Conservation (phyloP, 2,797 vertebrate species). For the Molossus molossus region DNA sequence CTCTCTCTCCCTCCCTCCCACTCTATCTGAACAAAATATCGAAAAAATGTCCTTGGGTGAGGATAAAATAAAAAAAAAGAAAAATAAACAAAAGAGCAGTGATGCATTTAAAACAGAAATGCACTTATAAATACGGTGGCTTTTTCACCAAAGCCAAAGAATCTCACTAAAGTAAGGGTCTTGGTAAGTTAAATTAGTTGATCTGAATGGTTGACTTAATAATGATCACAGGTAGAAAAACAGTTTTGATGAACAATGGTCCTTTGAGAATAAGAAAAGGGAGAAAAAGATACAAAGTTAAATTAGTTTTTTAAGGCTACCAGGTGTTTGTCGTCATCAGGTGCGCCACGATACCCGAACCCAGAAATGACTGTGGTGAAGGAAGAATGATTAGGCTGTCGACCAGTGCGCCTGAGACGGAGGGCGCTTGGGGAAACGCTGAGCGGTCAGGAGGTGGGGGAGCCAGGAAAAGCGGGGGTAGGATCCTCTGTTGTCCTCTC, state of each 20-base stretch:
- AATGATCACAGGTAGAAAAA: not conserved
- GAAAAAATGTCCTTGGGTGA: no score
- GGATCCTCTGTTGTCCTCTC: not conserved
- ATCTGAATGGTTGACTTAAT: not conserved
- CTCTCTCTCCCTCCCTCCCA: no score
- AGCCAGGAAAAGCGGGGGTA: not conserved
- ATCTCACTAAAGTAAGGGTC: not conserved
- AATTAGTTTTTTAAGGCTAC: not conserved
- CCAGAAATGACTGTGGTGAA: not conserved
- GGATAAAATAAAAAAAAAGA: not conserved
- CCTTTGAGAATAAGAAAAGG: not conserved
- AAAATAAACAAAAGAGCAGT: not conserved
- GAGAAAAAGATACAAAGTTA: not conserved
- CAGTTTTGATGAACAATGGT: not conserved
- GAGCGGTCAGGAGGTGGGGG: not conserved
- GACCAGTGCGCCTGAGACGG: accelerated
- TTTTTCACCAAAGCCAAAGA: conserved; percentile 4
- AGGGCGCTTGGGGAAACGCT: accelerated
- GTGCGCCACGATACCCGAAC: not conserved
- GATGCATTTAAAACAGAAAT: conserved; percentile 54
- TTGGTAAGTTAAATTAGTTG: not conserved
- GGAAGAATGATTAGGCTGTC: not conserved
- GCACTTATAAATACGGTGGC: not conserved
- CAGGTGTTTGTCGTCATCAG: not conserved
- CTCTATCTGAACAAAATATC: no score